A percentile compares a stretch with the other conserved stretches of the same genome.
phyloP scores from a whole-genome alignment of 1,140 invertebrate species.

The Patella vulgata region DNA sequence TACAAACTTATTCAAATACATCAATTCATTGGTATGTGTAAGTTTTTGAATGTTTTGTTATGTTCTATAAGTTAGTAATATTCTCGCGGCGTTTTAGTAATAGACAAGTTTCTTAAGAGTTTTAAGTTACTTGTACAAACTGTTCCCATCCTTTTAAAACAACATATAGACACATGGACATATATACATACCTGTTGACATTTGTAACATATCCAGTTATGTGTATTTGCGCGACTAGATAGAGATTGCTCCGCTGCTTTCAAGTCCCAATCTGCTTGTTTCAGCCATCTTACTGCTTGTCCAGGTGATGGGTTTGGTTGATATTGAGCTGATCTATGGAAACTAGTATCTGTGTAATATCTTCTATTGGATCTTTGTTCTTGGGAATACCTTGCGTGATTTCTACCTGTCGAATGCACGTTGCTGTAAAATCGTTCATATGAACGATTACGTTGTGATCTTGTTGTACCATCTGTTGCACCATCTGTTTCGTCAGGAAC shows the following conservation, averaged over 20 bases:
- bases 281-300: constrained; percentile 40
- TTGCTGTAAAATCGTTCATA: constrained; percentile 2
- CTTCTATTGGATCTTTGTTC: not conserved
- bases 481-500: too few relatives aligned
- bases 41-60: too few relatives aligned
- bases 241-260: constrained; percentile 21
- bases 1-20: too few relatives aligned
- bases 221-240: not conserved
- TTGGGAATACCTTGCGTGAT: not conserved
- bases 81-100: too few relatives aligned
- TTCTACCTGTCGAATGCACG: constrained; percentile 3
- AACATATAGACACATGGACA: too few relatives aligned
- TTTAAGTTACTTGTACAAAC: too few relatives aligned
- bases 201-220: constrained; percentile 49
- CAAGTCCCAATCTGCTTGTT: constrained; percentile 42
- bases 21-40: too few relatives aligned
- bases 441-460: not conserved
- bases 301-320: constrained; percentile 17
- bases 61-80: too few relatives aligned
- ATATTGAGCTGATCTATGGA: constrained; percentile 13
- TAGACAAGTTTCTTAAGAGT: too few relatives aligned
- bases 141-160: too few relatives aligned
- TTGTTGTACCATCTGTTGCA: not conserved
- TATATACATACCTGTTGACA: constrained; percentile 47
- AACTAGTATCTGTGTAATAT: not conserved